Evolutionary conservation across 2,113 vertebrate genomes (phyloP), one percentile per base, ranked within the genome.

Genomic region (Pelodiscus sinensis): DNA sequence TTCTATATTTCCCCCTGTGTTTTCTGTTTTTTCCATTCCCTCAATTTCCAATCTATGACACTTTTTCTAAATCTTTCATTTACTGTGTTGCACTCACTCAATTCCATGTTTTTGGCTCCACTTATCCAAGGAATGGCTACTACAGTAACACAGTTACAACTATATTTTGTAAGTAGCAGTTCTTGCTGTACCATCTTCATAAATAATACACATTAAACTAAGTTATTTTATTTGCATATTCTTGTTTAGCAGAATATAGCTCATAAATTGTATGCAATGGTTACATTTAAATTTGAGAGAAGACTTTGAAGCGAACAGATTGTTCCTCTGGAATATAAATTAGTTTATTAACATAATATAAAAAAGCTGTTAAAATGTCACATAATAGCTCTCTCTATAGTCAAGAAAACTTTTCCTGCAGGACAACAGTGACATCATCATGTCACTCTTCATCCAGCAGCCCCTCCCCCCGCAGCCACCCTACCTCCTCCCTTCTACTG

Each of bases 41-140:
- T 83, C 79, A 2, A 27, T 60, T 89, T 88, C 84, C 12, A 87
- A 0, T 0, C 29, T 9, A 51, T 54, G 77, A 68, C 8, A 54
- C 22, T 68, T 85, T 85, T 80, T 88, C 58, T 29, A n/a, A 81
- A 81, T 25, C 6, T 51, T 19, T 22, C 11, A 21, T 29, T 44
- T 11, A 58, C 44, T 3, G 8, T 29, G 29, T 65, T 51, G 18
- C 12, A 62, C 0, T 0, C 0, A 75, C 29, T 51, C 60, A 79
- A 8, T 83, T 13, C 35, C 38, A 19, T 31, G 5, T 2, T 44
- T 92, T 16, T 80, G 54, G 58, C 15, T 91, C 57, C 5, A 2
- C 50, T 80, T 55, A 50, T 65, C 50, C 79, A 29, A 51, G 18
- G 25, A 52, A 60, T 6, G 8, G 50, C 60, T 1, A 85, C 51